phyloP scores from a whole-genome alignment of 2,888 invertebrate species.

The Papilio demoleus region DNA sequence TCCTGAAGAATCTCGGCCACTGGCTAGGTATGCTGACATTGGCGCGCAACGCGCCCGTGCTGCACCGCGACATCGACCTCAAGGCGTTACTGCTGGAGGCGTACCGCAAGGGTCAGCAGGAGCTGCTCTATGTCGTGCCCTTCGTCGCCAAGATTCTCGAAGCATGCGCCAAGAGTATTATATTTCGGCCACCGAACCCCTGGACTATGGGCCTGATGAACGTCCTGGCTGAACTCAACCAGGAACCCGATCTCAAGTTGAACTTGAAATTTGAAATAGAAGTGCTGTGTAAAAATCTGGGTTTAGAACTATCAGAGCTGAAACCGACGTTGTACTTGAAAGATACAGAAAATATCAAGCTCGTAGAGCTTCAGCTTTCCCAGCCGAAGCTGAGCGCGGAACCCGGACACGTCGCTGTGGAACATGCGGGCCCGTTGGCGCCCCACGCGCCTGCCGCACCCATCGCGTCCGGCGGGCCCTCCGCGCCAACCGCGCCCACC shows the following conservation, averaged over 20 bases:
- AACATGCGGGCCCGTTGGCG: constrained; percentile 86
- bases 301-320: constrained; percentile 92
- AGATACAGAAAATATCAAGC: constrained; percentile 91
- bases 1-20: constrained; percentile 96
- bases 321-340: constrained; percentile 94
- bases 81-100: constrained; percentile 96
- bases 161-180: constrained; percentile 96
- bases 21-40: constrained; percentile 97
- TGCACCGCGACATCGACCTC: constrained; percentile 92
- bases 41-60: constrained; percentile 93
- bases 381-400: constrained; percentile 86
- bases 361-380: constrained; percentile 94
- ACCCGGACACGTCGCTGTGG: constrained; percentile 53
- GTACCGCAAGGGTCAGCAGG: constrained; percentile 98
- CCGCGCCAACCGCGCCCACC: constrained; percentile 67
- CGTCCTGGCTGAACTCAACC: constrained; percentile 97
- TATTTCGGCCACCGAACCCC: constrained; percentile 98
- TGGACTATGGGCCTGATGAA: constrained; percentile 99
- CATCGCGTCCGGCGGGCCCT: constrained; percentile 74
- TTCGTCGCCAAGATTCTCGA: constrained; percentile 99
- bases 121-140: constrained; percentile 98
- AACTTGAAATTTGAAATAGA: constrained; percentile 99
- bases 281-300: constrained; percentile 97
- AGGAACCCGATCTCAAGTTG: constrained; percentile 97
- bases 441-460: constrained; percentile 72